A percentile compares a stretch with the other conserved stretches of the same genome.
phyloP scores from a whole-genome alignment of 1,140 invertebrate genomes.

The Polypedilum vanderplanki region DNA sequence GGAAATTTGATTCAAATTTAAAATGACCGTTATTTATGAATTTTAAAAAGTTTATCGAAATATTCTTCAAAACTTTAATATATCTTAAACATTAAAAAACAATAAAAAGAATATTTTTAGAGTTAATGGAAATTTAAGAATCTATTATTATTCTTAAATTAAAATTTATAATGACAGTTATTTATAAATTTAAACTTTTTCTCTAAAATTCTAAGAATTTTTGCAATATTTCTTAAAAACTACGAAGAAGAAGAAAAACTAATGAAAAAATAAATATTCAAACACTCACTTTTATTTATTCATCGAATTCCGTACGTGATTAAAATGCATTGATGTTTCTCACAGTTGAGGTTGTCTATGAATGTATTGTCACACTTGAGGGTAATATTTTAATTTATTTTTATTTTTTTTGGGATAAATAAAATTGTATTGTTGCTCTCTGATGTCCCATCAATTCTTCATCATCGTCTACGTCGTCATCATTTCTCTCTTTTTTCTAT shows the following conservation, averaged over 20 bases:
- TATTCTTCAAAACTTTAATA: too few relatives aligned
- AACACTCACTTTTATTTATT: constrained; percentile 23
- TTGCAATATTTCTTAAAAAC: too few relatives aligned
- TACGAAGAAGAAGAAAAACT: neutral
- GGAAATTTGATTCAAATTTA: neutral
- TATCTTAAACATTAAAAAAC: too few relatives aligned
- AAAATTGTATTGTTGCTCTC: neutral
- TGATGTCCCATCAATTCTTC: constrained; percentile 17
- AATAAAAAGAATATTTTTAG: too few relatives aligned
- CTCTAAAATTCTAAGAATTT: neutral
- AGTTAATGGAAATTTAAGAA: too few relatives aligned
- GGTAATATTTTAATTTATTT: constrained; percentile 29
- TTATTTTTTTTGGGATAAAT: neutral
- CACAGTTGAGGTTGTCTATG: neutral
- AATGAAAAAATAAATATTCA: neutral
- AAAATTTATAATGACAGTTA: too few relatives aligned
- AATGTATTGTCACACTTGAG: neutral
- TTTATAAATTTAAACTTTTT: neutral
- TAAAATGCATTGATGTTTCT: constrained; percentile 20
- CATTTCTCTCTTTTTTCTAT: neutral
- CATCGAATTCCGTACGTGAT: constrained; percentile 27
- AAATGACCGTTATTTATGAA: neutral
- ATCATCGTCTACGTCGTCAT: neutral
- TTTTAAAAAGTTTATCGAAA: too few relatives aligned
- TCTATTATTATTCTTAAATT: too few relatives aligned